Conservation (phyloP, 2,888 invertebrate genomes). For the Melinaea menophilus region DNA sequence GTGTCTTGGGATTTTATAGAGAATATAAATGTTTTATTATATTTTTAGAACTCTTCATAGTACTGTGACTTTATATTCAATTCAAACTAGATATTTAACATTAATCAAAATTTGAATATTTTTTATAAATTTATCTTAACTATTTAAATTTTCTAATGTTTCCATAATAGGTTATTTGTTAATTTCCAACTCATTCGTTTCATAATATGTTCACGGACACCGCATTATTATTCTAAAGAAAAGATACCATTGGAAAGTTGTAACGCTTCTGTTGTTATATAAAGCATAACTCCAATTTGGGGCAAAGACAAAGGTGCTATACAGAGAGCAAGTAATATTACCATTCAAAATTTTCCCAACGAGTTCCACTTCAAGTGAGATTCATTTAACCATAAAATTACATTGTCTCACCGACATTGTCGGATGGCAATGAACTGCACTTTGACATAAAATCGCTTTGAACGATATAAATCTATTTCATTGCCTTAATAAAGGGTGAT, state of each 20-base stretch:
- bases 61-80: slow-evolving; percentile 29
- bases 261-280: slow-evolving; percentile 68
- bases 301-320: slow-evolving; percentile 62
- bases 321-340: slow-evolving; percentile 62
- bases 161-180: slow-evolving; percentile 3
- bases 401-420: slow-evolving; percentile 74
- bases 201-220: slow-evolving; percentile 20
- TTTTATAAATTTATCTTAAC: too few relatives aligned
- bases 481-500: slow-evolving; percentile 74
- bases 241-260: slow-evolving; percentile 56
- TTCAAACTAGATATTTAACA: slow-evolving; percentile 19
- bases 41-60: slow-evolving; percentile 55
- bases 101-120: too few relatives aligned
- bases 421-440: slow-evolving; percentile 76
- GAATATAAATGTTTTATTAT: slow-evolving; percentile 74
- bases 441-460: slow-evolving; percentile 76
- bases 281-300: slow-evolving; percentile 72
- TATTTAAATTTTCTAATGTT: too few relatives aligned
- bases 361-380: slow-evolving; percentile 72
- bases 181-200: slow-evolving; percentile 16
- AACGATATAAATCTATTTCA: slow-evolving; percentile 74
- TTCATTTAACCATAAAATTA: slow-evolving; percentile 77
- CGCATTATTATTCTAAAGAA: slow-evolving; percentile 27
- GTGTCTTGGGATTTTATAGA: slow-evolving; percentile 67
- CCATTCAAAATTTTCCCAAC: slow-evolving; percentile 72